These are phyloP conservation scores for Papilio helenus DNA, from an alignment of 1,140 invertebrate genomes.

Conservation along the genomic window DNA sequence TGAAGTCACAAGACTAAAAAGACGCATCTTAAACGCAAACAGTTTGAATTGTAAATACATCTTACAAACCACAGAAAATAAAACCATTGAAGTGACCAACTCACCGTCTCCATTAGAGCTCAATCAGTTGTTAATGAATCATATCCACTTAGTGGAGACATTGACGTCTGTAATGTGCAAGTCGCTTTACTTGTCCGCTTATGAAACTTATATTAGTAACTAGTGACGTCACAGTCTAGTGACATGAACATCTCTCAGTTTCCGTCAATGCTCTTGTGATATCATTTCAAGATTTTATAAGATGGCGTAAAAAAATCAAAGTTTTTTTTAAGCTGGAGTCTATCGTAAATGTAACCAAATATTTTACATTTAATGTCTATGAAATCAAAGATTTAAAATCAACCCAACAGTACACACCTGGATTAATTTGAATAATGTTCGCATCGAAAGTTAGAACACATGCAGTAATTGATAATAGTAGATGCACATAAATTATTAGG, in stretches of 20 bases:
- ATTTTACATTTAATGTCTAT: too few species aligned
- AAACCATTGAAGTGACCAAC: background rate
- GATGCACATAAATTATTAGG: conserved; percentile 36
- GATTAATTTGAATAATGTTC: background rate
- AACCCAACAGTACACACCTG: background rate
- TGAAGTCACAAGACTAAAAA: background rate
- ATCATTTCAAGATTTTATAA: too few species aligned
- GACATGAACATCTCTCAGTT: background rate
- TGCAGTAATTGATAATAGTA: conserved; percentile 1
- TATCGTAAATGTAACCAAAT: too few species aligned
- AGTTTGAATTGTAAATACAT: background rate
- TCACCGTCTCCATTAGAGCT: conserved; percentile 26
- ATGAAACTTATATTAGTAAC: conserved; percentile 27
- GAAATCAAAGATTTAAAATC: too few species aligned
- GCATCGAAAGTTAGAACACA: background rate
- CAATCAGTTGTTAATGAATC: conserved; percentile 35
- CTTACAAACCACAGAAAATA: conserved; percentile 13
- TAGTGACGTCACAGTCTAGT: background rate
- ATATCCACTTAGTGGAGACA: conserved; percentile 33
- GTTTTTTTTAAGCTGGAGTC: too few species aligned
- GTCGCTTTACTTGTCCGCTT: conserved; percentile 23
- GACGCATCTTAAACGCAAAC: background rate
- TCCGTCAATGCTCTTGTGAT: too few species aligned
- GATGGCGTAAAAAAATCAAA: too few species aligned
- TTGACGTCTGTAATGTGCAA: conserved; percentile 32